These are phyloP conservation scores for Nasonia longicornis DNA, from an alignment of 1,140 invertebrate species.

Conservation along the genomic window DNA sequence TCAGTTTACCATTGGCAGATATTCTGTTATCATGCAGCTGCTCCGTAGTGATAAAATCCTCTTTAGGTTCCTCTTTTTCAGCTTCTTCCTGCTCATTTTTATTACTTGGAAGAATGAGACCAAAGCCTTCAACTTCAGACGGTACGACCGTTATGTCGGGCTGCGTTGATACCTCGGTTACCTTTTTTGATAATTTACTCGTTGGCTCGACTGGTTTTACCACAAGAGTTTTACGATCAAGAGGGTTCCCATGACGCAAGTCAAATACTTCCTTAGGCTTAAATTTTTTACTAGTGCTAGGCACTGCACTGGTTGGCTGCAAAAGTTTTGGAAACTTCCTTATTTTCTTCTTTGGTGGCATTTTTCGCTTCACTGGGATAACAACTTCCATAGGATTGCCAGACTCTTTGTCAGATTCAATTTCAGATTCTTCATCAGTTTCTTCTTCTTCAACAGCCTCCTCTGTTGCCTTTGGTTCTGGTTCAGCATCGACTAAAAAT, in stretches of 20 bases:
- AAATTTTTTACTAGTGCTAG: conserved; percentile 61
- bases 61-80: conserved; percentile 58
- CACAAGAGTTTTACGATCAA: conserved; percentile 69
- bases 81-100: conserved; percentile 56
- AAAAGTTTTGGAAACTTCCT: conserved; percentile 73
- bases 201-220: conserved; percentile 69
- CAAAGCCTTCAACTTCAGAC: conserved; percentile 61
- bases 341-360: conserved; percentile 72
- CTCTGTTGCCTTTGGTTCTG: neutral
- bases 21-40: conserved; percentile 79
- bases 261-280: conserved; percentile 79
- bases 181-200: conserved; percentile 54
- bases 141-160: neutral
- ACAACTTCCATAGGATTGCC: conserved; percentile 60
- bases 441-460: conserved; percentile 32
- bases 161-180: conserved; percentile 21
- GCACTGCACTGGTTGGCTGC: conserved; percentile 57
- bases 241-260: neutral
- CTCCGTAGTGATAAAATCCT: conserved; percentile 74
- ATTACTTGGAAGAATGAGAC: conserved; percentile 66
- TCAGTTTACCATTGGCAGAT: conserved; percentile 70
- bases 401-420: conserved; percentile 79
- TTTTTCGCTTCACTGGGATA: conserved; percentile 72
- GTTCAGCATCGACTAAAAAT: neutral
- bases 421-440: conserved; percentile 81